A percentile compares a stretch with the other conserved stretches of the same genome.
These are phyloP conservation scores for Triplophysa rosa DNA, from an alignment of 2,113 vertebrate species.

Conservation along the genomic window DNA sequence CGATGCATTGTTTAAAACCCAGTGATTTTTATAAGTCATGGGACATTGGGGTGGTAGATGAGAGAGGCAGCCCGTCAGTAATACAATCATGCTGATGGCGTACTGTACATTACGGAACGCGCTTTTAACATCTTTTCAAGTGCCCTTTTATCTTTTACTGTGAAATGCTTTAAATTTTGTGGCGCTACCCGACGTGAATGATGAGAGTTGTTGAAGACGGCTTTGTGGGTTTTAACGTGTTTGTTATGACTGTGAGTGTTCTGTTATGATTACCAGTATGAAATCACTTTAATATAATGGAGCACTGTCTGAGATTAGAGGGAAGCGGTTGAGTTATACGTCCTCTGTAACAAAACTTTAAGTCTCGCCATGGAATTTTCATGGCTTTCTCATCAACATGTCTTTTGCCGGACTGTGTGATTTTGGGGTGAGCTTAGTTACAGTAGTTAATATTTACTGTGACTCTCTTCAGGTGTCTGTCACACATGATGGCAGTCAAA, in stretches of 20 bases:
- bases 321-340: constrained; percentile 51
- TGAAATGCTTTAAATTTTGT: constrained; percentile 63
- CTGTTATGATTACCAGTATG: constrained; percentile 49
- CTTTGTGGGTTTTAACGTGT: constrained; percentile 49
- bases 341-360: constrained; percentile 52
- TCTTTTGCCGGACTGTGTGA: constrained; percentile 42
- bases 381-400: constrained; percentile 50
- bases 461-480: constrained; percentile 40
- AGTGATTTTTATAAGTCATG: constrained; percentile 67
- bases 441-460: constrained; percentile 53
- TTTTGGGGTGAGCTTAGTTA: constrained; percentile 42
- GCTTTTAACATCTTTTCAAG: constrained; percentile 69
- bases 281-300: constrained; percentile 55
- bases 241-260: constrained; percentile 46
- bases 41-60: constrained; percentile 55
- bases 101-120: constrained; percentile 54
- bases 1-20: constrained; percentile 70
- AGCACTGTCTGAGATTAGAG: constrained; percentile 52
- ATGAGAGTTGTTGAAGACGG: constrained; percentile 39
- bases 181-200: constrained; percentile 47
- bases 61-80: constrained; percentile 56
- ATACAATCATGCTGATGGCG: constrained; percentile 55
- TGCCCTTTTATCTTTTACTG: constrained; percentile 64
- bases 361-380: constrained; percentile 53
- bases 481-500: constrained; percentile 42